Percentiles rank a stretch among this genome's conserved stretches.
Evolutionary conservation across 2,797 vertebrate species (phyloP).

Genomic region (Sebastiscus tertius): DNA sequence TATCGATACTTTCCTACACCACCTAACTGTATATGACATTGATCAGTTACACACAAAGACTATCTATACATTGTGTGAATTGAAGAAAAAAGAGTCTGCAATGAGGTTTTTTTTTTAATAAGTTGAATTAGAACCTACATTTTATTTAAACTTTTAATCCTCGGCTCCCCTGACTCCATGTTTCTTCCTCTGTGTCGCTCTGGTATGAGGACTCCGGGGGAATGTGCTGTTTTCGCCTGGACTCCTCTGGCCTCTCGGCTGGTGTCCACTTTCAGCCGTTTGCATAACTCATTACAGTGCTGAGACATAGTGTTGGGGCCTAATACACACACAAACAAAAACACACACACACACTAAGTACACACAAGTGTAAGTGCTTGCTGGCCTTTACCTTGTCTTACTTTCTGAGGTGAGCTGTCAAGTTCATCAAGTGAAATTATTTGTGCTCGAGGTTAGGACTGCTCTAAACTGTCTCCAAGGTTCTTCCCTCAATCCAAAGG

Average conservation of each 20-base stretch:
- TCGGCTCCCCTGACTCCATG: background rate
- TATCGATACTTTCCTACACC: too few relatives aligned
- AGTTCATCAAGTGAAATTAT: background rate
- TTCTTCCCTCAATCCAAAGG: background rate
- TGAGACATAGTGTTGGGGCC: background rate
- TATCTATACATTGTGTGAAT: background rate
- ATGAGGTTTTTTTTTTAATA: background rate
- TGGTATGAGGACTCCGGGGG: slow-evolving; percentile 37
- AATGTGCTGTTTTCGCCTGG: slow-evolving; percentile 63
- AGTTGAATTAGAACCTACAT: background rate
- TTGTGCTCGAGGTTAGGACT: background rate
- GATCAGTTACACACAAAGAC: background rate
- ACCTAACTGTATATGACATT: too few relatives aligned
- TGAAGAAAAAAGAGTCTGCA: background rate
- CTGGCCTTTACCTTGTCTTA: background rate
- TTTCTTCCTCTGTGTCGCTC: background rate
- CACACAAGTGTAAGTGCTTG: background rate
- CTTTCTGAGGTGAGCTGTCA: background rate
- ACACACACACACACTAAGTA: background rate
- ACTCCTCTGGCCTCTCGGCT: slow-evolving; percentile 30
- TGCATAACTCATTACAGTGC: slow-evolving; percentile 70
- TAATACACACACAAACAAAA: slow-evolving; percentile 6
- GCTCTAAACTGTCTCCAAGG: background rate
- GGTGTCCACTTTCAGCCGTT: slow-evolving; percentile 71
- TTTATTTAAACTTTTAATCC: background rate